These are phyloP conservation scores for Orchesella cincta DNA, from an alignment of 1,140 invertebrate genomes.

Conservation along the genomic window DNA sequence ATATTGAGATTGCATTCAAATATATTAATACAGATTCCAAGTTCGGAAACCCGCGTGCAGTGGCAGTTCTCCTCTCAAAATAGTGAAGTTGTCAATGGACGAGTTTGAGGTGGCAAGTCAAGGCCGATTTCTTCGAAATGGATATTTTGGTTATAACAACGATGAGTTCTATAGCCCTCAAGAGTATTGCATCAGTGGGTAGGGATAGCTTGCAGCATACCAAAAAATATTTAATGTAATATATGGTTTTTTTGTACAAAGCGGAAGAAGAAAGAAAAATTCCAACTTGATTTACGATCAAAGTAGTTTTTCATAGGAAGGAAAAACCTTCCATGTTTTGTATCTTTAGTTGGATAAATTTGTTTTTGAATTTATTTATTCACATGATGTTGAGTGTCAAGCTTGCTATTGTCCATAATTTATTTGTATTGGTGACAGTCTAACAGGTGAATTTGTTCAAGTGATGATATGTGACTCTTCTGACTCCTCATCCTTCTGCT, in stretches of 20 bases:
- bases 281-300: no score
- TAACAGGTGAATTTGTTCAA: slow-evolving; percentile 32
- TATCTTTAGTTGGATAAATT: no score
- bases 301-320: no score
- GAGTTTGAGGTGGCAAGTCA: not conserved
- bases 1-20: not conserved
- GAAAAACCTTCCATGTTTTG: no score
- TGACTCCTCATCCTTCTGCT: slow-evolving; percentile 23
- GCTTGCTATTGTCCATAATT: no score
- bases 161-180: slow-evolving; percentile 32
- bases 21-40: not conserved
- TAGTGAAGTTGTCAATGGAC: not conserved
- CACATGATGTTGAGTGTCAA: no score
- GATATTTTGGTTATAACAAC: slow-evolving; percentile 35
- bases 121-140: slow-evolving; percentile 33
- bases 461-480: slow-evolving; percentile 21
- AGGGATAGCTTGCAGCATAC: no score
- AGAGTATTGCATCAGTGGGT: slow-evolving; percentile 41
- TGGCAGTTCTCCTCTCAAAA: not conserved
- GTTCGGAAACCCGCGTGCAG: not conserved
- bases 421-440: no score
- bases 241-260: no score
- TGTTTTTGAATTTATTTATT: no score
- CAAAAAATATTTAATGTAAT: no score
- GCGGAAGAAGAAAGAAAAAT: no score